These are phyloP conservation scores for Trichogramma dendrolimi DNA, from an alignment of 2,888 invertebrate genomes.

Conservation along the genomic window DNA sequence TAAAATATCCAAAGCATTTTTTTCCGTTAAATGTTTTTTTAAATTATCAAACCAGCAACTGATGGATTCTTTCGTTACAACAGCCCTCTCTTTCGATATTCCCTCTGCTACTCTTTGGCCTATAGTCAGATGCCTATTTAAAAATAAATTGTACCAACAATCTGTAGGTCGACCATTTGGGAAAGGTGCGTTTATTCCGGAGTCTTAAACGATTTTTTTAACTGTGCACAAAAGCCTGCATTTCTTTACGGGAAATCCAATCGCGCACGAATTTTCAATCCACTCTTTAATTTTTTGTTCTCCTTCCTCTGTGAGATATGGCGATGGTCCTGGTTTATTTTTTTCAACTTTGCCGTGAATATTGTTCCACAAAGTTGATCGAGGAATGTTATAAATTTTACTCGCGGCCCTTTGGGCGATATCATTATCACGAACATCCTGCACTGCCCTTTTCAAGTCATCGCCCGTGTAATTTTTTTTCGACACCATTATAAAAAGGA, in stretches of 20 bases:
- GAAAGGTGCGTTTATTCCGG: constrained; percentile 26
- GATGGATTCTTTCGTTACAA: constrained; percentile 34
- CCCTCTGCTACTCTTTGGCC: constrained; percentile 34
- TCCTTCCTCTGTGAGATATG: no score
- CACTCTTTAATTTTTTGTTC: no score
- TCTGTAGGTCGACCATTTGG: constrained; percentile 26
- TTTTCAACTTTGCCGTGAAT: no score
- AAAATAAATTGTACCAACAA: constrained; percentile 29
- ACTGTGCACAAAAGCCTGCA: constrained; percentile 22
- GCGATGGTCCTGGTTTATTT: no score
- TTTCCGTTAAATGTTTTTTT: constrained; percentile 28
- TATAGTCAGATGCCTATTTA: constrained; percentile 28
- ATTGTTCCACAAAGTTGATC: no score
- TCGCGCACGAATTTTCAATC: no score
- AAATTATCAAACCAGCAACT: constrained; percentile 36
- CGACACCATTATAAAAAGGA: no score
- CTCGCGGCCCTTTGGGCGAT: no score
- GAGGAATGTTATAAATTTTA: no score
- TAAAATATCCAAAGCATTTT: constrained; percentile 30
- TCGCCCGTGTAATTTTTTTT: no score
- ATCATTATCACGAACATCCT: no score
- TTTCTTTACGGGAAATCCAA: constrained; percentile 26
- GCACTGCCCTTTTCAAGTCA: no score
- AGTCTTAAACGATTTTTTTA: constrained; percentile 14
- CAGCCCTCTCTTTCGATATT: constrained; percentile 31